phyloP scores from a whole-genome alignment of 2,113 vertebrate genomes.

The Procavia capensis region DNA sequence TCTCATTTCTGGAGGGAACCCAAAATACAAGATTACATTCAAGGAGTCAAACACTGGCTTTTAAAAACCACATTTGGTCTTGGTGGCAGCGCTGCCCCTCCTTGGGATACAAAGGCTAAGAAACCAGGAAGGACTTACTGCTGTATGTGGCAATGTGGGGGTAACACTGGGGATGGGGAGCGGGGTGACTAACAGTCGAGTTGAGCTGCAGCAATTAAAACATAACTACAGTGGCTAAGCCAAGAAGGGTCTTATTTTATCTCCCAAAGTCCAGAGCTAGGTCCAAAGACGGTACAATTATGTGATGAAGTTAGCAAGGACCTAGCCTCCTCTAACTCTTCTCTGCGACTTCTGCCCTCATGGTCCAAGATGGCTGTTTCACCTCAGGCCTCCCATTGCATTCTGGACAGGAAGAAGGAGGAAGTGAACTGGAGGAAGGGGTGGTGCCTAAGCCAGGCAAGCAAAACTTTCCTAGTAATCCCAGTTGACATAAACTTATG shows the following conservation, averaged over 20 bases:
- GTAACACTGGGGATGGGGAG: too few relatives aligned
- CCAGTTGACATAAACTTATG: neutral
- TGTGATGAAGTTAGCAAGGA: neutral
- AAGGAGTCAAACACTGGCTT: conserved; percentile 12
- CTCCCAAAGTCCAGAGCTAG: neutral
- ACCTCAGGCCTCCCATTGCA: neutral
- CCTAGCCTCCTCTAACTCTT: neutral
- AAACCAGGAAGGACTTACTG: neutral
- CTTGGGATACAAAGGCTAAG: neutral
- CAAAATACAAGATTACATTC: conserved; percentile 46
- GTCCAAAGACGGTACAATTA: neutral
- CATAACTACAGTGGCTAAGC: neutral
- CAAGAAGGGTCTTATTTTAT: neutral
- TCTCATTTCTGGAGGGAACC: conserved; percentile 32
- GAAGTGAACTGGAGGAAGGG: neutral
- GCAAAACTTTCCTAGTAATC: neutral
- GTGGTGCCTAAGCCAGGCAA: neutral
- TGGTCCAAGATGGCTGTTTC: neutral
- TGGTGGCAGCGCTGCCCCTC: neutral
- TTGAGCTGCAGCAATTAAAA: neutral
- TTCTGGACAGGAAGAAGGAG: conserved; percentile 6
- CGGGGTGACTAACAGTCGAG: neutral
- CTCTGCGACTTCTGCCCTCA: neutral
- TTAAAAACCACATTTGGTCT: neutral
- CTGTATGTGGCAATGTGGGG: neutral